Evolutionary conservation across 2,797 vertebrate species (phyloP), one percentile per base, ranked within the genome.

Genomic region (Hephaestus fuliginosus): DNA sequence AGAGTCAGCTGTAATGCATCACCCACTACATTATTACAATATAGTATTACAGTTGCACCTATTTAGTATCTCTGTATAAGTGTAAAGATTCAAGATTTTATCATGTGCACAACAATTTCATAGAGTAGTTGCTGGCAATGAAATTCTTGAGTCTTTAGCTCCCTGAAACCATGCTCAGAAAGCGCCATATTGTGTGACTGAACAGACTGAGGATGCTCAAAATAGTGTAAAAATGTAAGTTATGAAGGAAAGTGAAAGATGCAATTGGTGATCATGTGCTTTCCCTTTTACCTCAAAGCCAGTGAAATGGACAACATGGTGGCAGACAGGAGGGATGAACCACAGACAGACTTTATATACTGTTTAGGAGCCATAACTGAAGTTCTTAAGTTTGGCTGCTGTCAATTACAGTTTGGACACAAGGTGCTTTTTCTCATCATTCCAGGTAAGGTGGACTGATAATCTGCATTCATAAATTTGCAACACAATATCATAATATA

Each of bases 301-400:
- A 80, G 83, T 86, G 92, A 85, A 55, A 96, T 94, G 90, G 91
- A 89, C 33, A 48, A 62, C 0, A 68, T 7, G 11, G 72, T 7
- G 0, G 79, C 84, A 20, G 89, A 95, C 78, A 91, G 88, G 22
- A 88, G 88, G 51, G 86, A 95, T 51, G 93, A 93, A 2, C 81
- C 95, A 0, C 90, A 89, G 48, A 95, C 96, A 12, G 97, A 98
- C 79, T 96, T 97, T 71, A 78, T 96, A 56, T 97, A 97, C 88
- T 97, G 97, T 48, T 93, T 91, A 65, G 97, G 97, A 86, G 96
- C 93, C 64, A 89, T 95, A 84, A 98, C 98, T 0, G 96, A 97
- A 78, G 89, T 98, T 48, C 89, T 99, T 3, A 97, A 96, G 69
- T 97, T 96, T 87, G 98, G 98, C 6, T 89, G 96, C 13, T 87